Percentiles rank a stretch among this genome's conserved stretches.
Evolutionary conservation across 2,113 vertebrate species (phyloP).

Genomic region (Illadopsis cleaveri): DNA sequence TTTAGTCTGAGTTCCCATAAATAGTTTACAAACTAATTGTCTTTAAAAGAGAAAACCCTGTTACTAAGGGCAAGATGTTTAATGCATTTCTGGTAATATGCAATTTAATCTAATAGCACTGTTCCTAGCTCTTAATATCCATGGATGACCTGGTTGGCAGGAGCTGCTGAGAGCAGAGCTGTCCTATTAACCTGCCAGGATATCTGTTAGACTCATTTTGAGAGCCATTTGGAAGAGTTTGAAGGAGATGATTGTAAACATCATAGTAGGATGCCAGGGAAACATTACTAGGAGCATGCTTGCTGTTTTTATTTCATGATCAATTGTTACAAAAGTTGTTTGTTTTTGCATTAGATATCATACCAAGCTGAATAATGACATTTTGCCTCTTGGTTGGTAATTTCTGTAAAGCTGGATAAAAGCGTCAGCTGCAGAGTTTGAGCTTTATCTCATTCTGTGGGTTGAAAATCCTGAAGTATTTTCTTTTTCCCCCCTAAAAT

Average conservation of each 20-base stretch:
- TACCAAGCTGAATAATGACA: neutral
- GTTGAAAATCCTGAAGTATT: neutral
- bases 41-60: neutral
- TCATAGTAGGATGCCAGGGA: neutral
- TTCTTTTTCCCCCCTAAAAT: rapidly evolving
- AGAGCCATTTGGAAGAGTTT: neutral
- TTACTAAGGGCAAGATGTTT: neutral
- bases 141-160: neutral
- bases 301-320: neutral
- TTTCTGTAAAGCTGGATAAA: neutral
- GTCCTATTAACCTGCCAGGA: neutral
- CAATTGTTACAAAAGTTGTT: neutral
- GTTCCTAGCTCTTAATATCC: neutral
- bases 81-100: neutral
- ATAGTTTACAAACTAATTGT: conserved; percentile 15
- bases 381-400: neutral
- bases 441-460: neutral
- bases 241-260: neutral
- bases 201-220: neutral
- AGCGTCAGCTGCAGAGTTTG: neutral
- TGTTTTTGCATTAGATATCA: neutral
- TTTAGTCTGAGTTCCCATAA: neutral
- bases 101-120: neutral
- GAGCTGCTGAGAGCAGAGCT: neutral
- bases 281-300: neutral